phyloP scores from a whole-genome alignment of 2,113 vertebrate genomes.

The Phocoena phocoena region DNA sequence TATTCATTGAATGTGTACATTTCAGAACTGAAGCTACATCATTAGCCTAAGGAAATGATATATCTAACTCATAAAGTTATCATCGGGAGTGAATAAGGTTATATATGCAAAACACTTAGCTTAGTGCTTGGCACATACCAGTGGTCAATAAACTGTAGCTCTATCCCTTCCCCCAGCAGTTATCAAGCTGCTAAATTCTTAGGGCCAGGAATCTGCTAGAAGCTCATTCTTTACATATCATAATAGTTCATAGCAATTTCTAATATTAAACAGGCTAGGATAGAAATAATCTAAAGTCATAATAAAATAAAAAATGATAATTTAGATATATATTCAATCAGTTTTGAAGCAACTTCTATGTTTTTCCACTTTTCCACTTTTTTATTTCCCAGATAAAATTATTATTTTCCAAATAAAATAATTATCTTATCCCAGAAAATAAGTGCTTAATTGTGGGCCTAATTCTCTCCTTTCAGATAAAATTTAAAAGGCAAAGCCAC shows the following conservation, averaged over 20 bases:
- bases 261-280: neutral
- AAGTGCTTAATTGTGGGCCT: neutral
- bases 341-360: neutral
- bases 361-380: neutral
- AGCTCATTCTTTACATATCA: neutral
- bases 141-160: neutral
- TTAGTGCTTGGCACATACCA: neutral
- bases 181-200: neutral
- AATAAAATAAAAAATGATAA: neutral
- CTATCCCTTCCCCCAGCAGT: neutral
- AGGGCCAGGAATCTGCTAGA: neutral
- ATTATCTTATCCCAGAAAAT: neutral
- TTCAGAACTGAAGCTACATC: neutral
- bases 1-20: neutral
- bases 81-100: neutral
- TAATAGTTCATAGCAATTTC: neutral
- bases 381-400: neutral
- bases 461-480: conserved; percentile 1
- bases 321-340: neutral
- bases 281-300: neutral
- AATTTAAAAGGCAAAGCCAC: neutral
- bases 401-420: neutral
- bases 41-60: neutral
- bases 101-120: neutral
- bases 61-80: neutral